phyloP scores from a whole-genome alignment of 35 echinoderm and acorn worm species.

The Amphiura filiformis region DNA sequence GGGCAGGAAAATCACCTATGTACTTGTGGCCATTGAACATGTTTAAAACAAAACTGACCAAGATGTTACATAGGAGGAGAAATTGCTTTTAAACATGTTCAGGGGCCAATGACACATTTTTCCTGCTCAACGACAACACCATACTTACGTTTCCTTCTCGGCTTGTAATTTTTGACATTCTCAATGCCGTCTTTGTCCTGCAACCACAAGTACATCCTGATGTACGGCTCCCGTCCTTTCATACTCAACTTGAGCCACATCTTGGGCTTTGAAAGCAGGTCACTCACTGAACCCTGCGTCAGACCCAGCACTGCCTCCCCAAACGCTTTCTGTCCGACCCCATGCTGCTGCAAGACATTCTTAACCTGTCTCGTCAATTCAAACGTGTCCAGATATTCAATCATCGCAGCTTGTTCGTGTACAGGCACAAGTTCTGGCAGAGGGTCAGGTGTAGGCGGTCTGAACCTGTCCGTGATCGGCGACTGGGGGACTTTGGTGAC shows the following conservation, averaged over 20 bases:
- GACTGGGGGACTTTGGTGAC: neutral
- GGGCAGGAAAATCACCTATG: no score
- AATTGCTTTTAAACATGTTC: no score
- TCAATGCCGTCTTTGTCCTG: slow-evolving; percentile 85
- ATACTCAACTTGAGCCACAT: slow-evolving; percentile 98
- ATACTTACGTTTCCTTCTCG: slow-evolving; percentile 78
- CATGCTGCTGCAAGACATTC: slow-evolving; percentile 81
- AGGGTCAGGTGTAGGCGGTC: slow-evolving; percentile 40
- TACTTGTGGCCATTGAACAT: no score
- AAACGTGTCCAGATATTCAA: slow-evolving; percentile 92
- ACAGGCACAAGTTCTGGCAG: slow-evolving; percentile 85
- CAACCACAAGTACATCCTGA: slow-evolving; percentile 96
- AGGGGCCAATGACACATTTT: no score
- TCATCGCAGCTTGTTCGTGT: slow-evolving; percentile 92
- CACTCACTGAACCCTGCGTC: slow-evolving; percentile 97
- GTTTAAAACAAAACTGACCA: no score
- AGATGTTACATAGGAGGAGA: no score
- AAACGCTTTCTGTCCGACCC: slow-evolving; percentile 94
- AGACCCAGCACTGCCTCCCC: slow-evolving; percentile 91
- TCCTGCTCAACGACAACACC: no score
- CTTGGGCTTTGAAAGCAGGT: slow-evolving; percentile 96
- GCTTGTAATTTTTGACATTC: slow-evolving; percentile 84
- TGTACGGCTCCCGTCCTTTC: slow-evolving; percentile 95
- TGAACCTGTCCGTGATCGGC: slow-evolving; percentile 31
- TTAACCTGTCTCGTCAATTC: slow-evolving; percentile 89